phyloP scores from a whole-genome alignment of 2,797 vertebrate species.

The Bradypus variegatus region DNA sequence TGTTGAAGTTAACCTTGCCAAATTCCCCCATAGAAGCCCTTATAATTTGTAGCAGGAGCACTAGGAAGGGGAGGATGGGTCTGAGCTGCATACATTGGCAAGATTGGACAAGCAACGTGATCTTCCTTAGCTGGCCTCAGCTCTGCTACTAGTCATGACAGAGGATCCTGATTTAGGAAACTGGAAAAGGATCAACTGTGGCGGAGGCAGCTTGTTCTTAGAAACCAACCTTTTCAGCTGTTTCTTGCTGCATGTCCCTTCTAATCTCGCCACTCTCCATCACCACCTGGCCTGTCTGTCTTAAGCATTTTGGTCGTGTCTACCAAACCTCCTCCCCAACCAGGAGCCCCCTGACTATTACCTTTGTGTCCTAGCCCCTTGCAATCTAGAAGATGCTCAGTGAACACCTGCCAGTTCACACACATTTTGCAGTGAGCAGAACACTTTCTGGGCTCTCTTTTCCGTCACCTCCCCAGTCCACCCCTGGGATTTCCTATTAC shows the following conservation, averaged over 20 bases:
- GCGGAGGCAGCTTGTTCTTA: not conserved
- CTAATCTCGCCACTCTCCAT: not conserved
- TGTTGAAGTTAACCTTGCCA: not conserved
- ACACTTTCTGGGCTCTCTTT: not conserved
- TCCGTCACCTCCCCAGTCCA: not conserved
- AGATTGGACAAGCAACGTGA: not conserved
- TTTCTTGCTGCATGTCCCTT: not conserved
- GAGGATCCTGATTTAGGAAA: not conserved
- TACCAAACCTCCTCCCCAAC: not conserved
- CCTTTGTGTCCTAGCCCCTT: not conserved
- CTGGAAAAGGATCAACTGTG: not conserved
- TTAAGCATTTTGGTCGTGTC: not conserved
- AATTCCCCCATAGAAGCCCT: not conserved
- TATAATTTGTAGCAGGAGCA: not conserved
- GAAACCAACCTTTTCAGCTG: too few species aligned
- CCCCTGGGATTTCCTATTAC: not conserved
- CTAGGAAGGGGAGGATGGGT: not conserved
- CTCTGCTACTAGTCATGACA: not conserved
- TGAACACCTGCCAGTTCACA: not conserved
- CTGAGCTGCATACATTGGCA: not conserved
- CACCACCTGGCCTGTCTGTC: not conserved
- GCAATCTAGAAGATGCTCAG: not conserved
- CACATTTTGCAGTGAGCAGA: not conserved
- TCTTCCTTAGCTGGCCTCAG: not conserved
- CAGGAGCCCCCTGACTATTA: not conserved